Evolutionary conservation across 2,888 invertebrate genomes (phyloP).

Genomic region (Lasioglossum zephyrum): DNA sequence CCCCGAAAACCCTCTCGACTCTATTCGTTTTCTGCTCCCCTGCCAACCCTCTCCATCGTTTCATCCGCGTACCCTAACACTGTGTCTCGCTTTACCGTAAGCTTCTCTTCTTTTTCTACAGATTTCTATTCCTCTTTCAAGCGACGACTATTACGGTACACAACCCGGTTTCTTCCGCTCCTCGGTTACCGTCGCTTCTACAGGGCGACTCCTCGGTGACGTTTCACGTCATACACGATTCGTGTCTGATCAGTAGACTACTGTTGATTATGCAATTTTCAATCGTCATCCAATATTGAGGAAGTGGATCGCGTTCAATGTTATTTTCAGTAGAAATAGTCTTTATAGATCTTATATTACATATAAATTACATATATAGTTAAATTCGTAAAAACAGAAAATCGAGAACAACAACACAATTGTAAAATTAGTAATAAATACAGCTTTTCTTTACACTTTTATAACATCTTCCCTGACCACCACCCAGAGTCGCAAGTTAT

Average conservation of each 20-base stretch:
- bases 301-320: too few relatives aligned
- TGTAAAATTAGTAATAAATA: too few relatives aligned
- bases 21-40: slow-evolving; percentile 26
- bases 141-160: not conserved
- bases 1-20: not conserved
- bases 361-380: too few relatives aligned
- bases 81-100: not conserved
- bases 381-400: too few relatives aligned
- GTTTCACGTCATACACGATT: too few relatives aligned
- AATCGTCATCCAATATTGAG: too few relatives aligned
- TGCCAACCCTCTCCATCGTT: not conserved
- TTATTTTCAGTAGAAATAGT: too few relatives aligned
- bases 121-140: slow-evolving; percentile 27
- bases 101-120: slow-evolving; percentile 18
- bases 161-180: not conserved
- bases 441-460: too few relatives aligned
- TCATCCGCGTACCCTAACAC: not conserved
- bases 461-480: not conserved
- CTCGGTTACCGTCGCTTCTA: not conserved
- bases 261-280: too few relatives aligned
- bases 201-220: not conserved
- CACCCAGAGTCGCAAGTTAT: slow-evolving; percentile 1
- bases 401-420: too few relatives aligned
- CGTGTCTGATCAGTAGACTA: too few relatives aligned
- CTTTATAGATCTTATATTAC: too few relatives aligned